These are phyloP conservation scores for Myxocyprinus asiaticus DNA, from an alignment of 2,113 vertebrate species.

Conservation along the genomic window DNA sequence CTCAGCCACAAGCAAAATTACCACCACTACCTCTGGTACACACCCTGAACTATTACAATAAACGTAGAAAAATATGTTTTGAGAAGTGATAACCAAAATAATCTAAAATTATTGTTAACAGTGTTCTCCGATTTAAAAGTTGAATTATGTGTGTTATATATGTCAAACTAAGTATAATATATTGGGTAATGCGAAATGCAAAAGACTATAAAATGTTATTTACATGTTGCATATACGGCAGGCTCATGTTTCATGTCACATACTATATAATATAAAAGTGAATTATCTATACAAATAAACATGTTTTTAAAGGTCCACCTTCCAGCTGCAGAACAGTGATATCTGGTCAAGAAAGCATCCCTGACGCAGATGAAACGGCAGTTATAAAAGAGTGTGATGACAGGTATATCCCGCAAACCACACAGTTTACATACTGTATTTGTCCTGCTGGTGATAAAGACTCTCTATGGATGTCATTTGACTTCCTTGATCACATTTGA, in stretches of 20 bases:
- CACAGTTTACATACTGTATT: not conserved
- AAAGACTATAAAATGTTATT: too few relatives aligned
- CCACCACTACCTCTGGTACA: slow-evolving; percentile 87
- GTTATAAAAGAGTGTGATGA: slow-evolving; percentile 86
- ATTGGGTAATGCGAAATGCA: too few relatives aligned
- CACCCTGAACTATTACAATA: not conserved
- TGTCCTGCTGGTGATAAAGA: not conserved
- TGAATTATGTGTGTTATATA: too few relatives aligned
- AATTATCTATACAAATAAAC: too few relatives aligned
- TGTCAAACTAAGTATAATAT: too few relatives aligned
- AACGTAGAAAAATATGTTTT: too few relatives aligned
- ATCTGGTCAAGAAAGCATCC: slow-evolving; percentile 87
- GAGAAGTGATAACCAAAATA: too few relatives aligned
- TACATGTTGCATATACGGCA: not conserved
- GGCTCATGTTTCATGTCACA: not conserved
- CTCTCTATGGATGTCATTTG: not conserved
- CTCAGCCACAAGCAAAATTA: slow-evolving; percentile 89
- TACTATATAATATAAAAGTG: not conserved
- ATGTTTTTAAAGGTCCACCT: slow-evolving; percentile 87
- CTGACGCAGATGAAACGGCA: slow-evolving; percentile 86
- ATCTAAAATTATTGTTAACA: too few relatives aligned
- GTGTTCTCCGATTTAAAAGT: too few relatives aligned
- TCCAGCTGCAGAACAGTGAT: slow-evolving; percentile 94
- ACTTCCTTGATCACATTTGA: not conserved
- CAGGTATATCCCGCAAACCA: slow-evolving; percentile 75